Evolutionary conservation across 2,888 invertebrate species (phyloP).

Genomic region (Chouioia cunea): DNA sequence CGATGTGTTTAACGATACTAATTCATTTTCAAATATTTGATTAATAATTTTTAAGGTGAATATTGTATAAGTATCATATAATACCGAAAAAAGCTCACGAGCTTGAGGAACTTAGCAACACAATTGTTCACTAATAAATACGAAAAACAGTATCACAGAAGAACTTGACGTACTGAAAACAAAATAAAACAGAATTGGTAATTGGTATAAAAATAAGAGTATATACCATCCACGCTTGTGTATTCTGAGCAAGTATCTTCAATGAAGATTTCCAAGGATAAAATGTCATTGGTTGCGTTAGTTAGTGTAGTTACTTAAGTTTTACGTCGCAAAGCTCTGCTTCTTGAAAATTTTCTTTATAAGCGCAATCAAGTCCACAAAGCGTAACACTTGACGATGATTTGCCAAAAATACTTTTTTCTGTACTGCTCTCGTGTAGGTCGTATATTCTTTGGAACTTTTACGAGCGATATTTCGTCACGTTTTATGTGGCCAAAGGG

Average conservation of each 20-base stretch:
- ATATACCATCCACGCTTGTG: neutral
- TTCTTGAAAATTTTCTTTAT: slow-evolving; percentile 16
- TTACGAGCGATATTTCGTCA: slow-evolving; percentile 2
- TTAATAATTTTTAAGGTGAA: too few relatives aligned
- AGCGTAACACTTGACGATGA: slow-evolving; percentile 17
- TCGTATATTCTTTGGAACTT: neutral
- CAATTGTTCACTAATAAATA: too few relatives aligned
- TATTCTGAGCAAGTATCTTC: neutral
- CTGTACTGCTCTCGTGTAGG: too few relatives aligned
- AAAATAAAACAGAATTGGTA: too few relatives aligned
- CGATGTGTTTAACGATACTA: too few relatives aligned
- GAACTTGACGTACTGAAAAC: too few relatives aligned
- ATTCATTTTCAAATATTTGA: too few relatives aligned
- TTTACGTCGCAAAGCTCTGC: neutral
- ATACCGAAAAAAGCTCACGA: too few relatives aligned
- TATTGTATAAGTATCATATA: too few relatives aligned
- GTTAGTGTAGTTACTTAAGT: neutral
- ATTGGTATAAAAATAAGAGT: too few relatives aligned
- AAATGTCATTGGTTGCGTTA: slow-evolving; percentile 21
- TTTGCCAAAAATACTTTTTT: neutral
- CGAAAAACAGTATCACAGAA: neutral
- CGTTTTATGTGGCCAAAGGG: too few relatives aligned
- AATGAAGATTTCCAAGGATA: slow-evolving; percentile 25
- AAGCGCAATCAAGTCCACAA: slow-evolving; percentile 13
- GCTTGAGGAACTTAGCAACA: too few relatives aligned